Conservation (phyloP, 2,888 invertebrate genomes). For the Aplocera efformata region DNA sequence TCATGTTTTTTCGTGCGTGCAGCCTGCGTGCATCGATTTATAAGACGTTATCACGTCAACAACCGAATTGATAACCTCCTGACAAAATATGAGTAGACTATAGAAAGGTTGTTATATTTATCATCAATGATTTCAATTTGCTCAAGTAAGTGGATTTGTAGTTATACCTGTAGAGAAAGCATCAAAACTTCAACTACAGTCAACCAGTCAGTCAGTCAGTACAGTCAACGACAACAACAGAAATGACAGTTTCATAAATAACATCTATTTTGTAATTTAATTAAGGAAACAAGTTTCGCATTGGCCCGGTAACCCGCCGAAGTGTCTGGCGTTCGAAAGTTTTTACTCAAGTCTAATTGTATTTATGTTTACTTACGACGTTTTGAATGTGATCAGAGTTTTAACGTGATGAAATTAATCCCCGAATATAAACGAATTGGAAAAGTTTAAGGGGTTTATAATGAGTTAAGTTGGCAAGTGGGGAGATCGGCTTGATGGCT, state of each 20-base stretch:
- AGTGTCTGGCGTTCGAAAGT: constrained; percentile 21
- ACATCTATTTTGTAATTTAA: constrained; percentile 23
- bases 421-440: constrained; percentile 11
- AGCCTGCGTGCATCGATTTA: too few relatives aligned
- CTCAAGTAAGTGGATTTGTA: too few relatives aligned
- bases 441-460: constrained; percentile 8
- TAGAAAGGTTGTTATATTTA: too few relatives aligned
- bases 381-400: constrained; percentile 16
- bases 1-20: too few relatives aligned
- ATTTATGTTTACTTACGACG: constrained; percentile 26
- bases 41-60: too few relatives aligned
- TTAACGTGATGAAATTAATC: constrained; percentile 9
- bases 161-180: too few relatives aligned
- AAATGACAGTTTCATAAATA: constrained; percentile 21
- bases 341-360: constrained; percentile 27
- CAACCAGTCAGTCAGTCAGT: too few relatives aligned
- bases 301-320: constrained; percentile 24
- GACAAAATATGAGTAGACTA: too few relatives aligned
- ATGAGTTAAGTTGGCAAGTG: constrained; percentile 10
- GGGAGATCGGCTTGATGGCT: constrained; percentile 2
- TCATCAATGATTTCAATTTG: too few relatives aligned
- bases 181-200: neutral
- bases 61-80: too few relatives aligned
- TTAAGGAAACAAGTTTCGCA: constrained; percentile 22
- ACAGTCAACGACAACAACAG: constrained; percentile 7